Conservation (phyloP, 2,113 vertebrate species). For the Notiomystis cincta region DNA sequence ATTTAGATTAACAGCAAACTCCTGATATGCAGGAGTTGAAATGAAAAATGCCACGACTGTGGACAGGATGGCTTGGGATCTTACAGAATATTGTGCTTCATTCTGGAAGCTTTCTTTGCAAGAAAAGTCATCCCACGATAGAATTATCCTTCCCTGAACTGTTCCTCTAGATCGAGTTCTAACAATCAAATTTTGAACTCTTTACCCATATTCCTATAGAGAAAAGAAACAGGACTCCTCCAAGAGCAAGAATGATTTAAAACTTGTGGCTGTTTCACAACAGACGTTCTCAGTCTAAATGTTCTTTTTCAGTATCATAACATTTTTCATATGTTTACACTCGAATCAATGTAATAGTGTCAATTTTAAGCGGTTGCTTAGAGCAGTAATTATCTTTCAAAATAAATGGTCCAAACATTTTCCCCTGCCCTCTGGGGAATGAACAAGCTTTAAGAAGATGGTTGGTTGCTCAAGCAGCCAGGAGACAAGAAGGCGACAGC, state of each 20-base stretch:
- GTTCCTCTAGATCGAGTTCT: neutral
- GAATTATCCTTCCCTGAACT: neutral
- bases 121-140: neutral
- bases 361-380: neutral
- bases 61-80: neutral
- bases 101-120: neutral
- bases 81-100: neutral
- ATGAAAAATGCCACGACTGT: rapidly evolving
- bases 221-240: neutral
- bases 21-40: neutral
- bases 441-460: neutral
- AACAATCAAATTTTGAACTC: neutral
- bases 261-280: neutral
- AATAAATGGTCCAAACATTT: neutral
- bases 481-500: neutral
- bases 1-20: neutral
- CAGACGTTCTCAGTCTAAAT: neutral
- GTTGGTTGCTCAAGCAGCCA: neutral
- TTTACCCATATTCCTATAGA: neutral
- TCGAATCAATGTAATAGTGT: neutral
- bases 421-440: neutral
- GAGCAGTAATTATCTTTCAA: conserved; percentile 12
- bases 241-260: neutral
- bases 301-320: neutral
- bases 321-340: conserved; percentile 13